Conservation (phyloP, 2,113 vertebrate genomes). For the Lynx canadensis region DNA sequence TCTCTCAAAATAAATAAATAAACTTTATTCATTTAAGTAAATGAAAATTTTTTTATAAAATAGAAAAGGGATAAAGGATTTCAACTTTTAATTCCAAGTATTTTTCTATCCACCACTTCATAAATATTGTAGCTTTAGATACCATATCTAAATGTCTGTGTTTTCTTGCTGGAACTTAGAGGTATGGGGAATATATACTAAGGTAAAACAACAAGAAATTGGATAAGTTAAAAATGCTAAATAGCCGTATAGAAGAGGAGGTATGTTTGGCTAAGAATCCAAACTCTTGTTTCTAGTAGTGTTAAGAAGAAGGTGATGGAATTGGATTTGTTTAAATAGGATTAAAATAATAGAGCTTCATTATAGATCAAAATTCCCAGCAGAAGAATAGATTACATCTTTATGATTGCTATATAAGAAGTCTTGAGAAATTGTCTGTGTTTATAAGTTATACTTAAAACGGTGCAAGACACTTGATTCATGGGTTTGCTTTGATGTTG, state of each 20-base stretch:
- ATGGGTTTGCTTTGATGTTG: conserved; percentile 18
- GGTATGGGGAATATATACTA: not conserved
- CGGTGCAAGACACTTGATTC: not conserved
- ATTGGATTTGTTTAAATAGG: not conserved
- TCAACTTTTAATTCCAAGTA: not conserved
- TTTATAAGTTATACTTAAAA: not conserved
- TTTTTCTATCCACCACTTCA: not conserved
- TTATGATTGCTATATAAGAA: not conserved
- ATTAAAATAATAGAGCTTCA: not conserved
- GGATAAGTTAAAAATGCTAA: not conserved
- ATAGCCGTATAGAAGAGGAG: not conserved
- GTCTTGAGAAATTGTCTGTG: not conserved
- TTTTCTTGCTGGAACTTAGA: not conserved
- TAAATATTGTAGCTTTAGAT: not conserved
- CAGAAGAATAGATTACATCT: not conserved
- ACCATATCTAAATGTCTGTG: not conserved
- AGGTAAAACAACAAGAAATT: not conserved
- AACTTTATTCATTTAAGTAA: too few species aligned
- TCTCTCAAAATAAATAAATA: too few species aligned
- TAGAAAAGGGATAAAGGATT: not conserved
- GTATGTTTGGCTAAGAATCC: not conserved
- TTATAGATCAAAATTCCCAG: not conserved
- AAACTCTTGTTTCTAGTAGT: not conserved
- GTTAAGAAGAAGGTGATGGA: not conserved
- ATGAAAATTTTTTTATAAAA: too few species aligned